phyloP scores from a whole-genome alignment of 2,113 vertebrate genomes.

The Lepisosteus osseus region DNA sequence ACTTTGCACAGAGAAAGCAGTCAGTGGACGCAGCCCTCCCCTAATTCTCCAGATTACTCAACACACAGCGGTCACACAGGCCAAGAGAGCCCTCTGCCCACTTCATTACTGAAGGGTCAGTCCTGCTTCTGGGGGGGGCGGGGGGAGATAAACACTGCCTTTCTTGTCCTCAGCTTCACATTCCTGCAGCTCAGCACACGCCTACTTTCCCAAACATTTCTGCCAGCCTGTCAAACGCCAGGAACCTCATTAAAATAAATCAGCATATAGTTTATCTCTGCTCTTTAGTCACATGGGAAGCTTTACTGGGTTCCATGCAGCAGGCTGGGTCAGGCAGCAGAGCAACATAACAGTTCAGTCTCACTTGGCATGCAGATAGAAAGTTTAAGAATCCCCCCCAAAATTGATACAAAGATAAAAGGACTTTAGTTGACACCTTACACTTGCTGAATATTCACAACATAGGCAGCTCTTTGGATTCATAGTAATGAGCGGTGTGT shows the following conservation, averaged over 20 bases:
- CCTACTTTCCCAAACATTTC: constrained; percentile 16
- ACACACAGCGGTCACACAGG: constrained; percentile 2
- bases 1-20: not conserved
- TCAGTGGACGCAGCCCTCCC: not conserved
- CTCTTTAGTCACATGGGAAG: too few species aligned
- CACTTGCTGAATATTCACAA: too few species aligned
- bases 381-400: too few species aligned
- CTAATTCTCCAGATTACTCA: not conserved
- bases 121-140: not conserved
- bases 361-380: too few species aligned
- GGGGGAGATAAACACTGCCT: constrained; percentile 4
- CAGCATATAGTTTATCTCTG: not conserved
- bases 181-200: constrained; percentile 5
- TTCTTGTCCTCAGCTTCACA: constrained; percentile 7
- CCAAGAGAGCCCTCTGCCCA: not conserved
- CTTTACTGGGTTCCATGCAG: not conserved
- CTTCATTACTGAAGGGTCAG: constrained; percentile 15
- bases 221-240: not conserved
- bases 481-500: too few species aligned
- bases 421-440: too few species aligned
- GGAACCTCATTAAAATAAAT: constrained; percentile 1
- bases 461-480: too few species aligned
- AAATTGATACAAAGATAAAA: too few species aligned
- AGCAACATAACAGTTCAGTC: not conserved
- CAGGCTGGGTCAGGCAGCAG: not conserved